Percentiles rank a stretch among this genome's conserved stretches.
Evolutionary conservation across 2,797 vertebrate species (phyloP).

Genomic region (Acanthurus leucopareius): DNA sequence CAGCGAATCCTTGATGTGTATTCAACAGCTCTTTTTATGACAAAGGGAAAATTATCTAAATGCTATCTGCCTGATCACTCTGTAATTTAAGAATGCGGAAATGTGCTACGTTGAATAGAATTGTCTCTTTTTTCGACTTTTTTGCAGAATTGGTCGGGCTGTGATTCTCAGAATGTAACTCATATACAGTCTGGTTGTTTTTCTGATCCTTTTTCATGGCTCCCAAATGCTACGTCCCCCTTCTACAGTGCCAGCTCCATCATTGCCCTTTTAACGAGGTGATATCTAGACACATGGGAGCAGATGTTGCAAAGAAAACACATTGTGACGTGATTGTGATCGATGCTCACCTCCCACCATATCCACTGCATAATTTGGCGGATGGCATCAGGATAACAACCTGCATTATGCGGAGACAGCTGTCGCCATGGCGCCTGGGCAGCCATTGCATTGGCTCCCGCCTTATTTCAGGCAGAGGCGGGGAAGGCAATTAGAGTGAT

Average conservation of each 20-base stretch:
- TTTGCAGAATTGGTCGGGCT: conserved; percentile 15
- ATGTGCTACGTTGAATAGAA: conserved; percentile 23
- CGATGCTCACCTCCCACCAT: conserved; percentile 72
- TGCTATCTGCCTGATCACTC: background rate
- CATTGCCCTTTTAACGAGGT: conserved; percentile 79
- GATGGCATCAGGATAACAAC: conserved; percentile 83
- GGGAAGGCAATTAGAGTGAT: conserved; percentile 83
- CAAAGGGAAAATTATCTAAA: conserved; percentile 17
- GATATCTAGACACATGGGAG: conserved; percentile 77
- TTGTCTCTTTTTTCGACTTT: conserved; percentile 18
- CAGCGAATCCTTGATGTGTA: conserved; percentile 7
- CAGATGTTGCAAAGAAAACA: conserved; percentile 84
- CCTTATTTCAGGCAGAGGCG: conserved; percentile 74
- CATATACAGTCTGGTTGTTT: conserved; percentile 36
- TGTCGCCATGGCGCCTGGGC: conserved; percentile 80
- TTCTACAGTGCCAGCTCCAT: conserved; percentile 62
- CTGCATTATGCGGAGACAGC: conserved; percentile 82
- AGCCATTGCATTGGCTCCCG: conserved; percentile 63
- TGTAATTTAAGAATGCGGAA: conserved; percentile 8
- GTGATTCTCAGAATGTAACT: conserved; percentile 5
- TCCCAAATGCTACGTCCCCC: conserved; percentile 54
- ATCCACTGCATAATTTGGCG: conserved; percentile 77
- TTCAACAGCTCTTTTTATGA: conserved; percentile 9
- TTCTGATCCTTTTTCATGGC: conserved; percentile 40
- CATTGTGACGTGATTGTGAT: conserved; percentile 80